Conservation (phyloP, 2,113 vertebrate species). For the Cynoglossus semilaevis region DNA sequence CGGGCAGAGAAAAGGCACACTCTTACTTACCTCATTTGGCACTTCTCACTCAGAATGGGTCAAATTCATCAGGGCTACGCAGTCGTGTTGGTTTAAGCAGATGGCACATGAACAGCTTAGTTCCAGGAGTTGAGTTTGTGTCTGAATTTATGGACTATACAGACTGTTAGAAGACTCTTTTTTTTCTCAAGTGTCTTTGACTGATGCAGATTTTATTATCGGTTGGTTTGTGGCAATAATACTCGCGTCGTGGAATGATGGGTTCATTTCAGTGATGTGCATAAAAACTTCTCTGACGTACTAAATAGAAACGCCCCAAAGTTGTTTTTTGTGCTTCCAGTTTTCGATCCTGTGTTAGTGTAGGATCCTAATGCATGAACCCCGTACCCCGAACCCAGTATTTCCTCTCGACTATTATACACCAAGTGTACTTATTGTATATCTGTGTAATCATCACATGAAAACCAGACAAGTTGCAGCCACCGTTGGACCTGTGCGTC, state of each 20-base stretch:
- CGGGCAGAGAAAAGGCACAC: slow-evolving; percentile 23
- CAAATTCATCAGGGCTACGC: slow-evolving; percentile 15
- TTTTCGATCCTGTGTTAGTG: slow-evolving; percentile 55
- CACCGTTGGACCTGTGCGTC: slow-evolving; percentile 26
- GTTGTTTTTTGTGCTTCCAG: slow-evolving; percentile 69
- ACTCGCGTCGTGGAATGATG: slow-evolving; percentile 53
- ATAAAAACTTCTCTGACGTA: slow-evolving; percentile 54
- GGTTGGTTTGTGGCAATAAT: slow-evolving; percentile 66
- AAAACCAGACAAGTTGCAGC: slow-evolving; percentile 33
- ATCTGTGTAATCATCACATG: slow-evolving; percentile 61
- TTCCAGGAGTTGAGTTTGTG: slow-evolving; percentile 16
- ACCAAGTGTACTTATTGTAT: slow-evolving; percentile 72
- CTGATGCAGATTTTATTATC: slow-evolving; percentile 22
- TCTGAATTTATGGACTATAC: slow-evolving; percentile 38
- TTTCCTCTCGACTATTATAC: slow-evolving; percentile 46
- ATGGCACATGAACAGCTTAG: slow-evolving; percentile 32
- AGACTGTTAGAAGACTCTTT: slow-evolving; percentile 64
- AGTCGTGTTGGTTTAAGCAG: slow-evolving; percentile 19
- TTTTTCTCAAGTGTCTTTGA: slow-evolving; percentile 42
- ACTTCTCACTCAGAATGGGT: slow-evolving; percentile 29
- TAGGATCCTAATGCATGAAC: slow-evolving; percentile 70
- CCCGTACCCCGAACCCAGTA: slow-evolving; percentile 48
- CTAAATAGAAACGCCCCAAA: slow-evolving; percentile 60
- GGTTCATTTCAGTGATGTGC: slow-evolving; percentile 59
- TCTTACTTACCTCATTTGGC: slow-evolving; percentile 64